These are phyloP conservation scores for Aptenodytes forsteri DNA, from an alignment of 2,113 vertebrate species.

Conservation along the genomic window DNA sequence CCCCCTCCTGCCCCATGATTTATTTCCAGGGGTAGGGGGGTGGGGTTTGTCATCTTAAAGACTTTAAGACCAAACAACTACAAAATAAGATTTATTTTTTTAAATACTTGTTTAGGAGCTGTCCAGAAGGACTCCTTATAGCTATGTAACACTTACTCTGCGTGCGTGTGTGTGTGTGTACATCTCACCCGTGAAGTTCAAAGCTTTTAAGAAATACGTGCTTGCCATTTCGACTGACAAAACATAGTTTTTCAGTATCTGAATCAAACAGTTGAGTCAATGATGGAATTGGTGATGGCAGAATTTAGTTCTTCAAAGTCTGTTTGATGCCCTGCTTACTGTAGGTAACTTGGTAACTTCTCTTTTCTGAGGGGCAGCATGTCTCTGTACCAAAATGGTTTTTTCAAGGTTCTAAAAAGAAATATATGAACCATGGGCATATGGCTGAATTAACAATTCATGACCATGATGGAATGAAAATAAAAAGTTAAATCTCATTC, in stretches of 20 bases:
- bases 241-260: background rate
- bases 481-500: background rate
- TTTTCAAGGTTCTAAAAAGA: background rate
- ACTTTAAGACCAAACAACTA: background rate
- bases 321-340: background rate
- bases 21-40: background rate
- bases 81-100: background rate
- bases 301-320: background rate
- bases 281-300: background rate
- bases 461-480: background rate
- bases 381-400: background rate
- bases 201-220: background rate
- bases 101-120: background rate
- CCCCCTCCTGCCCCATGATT: background rate
- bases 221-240: background rate
- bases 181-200: background rate
- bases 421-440: background rate
- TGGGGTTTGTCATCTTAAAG: background rate
- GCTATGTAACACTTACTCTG: background rate
- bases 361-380: background rate
- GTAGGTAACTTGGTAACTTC: background rate
- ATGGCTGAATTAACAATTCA: background rate
- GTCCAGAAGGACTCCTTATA: background rate
- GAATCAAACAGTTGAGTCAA: background rate
- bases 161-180: background rate